Conservation (phyloP, 2,888 invertebrate genomes). For the Zhengitettix transpicula region DNA sequence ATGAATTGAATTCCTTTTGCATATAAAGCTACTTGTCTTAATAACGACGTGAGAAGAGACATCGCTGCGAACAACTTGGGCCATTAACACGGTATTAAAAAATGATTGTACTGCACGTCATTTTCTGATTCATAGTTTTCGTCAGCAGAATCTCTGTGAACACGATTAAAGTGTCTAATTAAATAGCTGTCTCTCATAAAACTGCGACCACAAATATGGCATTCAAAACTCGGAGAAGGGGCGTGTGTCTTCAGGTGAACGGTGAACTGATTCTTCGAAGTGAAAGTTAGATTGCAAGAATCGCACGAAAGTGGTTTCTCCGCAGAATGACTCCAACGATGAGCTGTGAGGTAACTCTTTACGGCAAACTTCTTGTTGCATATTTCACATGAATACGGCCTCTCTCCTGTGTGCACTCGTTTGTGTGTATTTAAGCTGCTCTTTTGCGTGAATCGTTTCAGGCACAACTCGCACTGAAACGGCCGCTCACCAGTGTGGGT, state of each 20-base stretch:
- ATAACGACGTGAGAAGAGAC: too few species aligned
- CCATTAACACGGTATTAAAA: background rate
- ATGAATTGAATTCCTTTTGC: too few species aligned
- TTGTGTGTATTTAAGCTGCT: conserved; percentile 68
- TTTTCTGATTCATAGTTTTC: background rate
- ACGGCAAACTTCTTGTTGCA: conserved; percentile 67
- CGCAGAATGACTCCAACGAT: conserved; percentile 63
- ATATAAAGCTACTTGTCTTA: too few species aligned
- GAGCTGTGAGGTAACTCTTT: conserved; percentile 65
- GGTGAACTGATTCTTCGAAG: conserved; percentile 57
- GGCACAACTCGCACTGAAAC: conserved; percentile 56
- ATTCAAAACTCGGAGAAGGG: conserved; percentile 51
- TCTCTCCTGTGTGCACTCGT: conserved; percentile 62
- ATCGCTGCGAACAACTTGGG: background rate
- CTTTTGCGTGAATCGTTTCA: conserved; percentile 66
- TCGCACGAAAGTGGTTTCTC: conserved; percentile 58
- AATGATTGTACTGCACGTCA: background rate
- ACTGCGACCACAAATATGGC: conserved; percentile 54
- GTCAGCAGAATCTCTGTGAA: conserved; percentile 37
- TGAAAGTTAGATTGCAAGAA: conserved; percentile 54
- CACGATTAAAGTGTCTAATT: conserved; percentile 59
- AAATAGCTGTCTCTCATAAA: conserved; percentile 64
- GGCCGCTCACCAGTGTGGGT: conserved; percentile 56
- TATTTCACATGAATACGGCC: conserved; percentile 62
- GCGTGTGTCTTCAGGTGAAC: conserved; percentile 60